A percentile compares a stretch with the other conserved stretches of the same genome.
Evolutionary conservation across 2,888 invertebrate genomes (phyloP).

Genomic region (Sepiola atlantica): DNA sequence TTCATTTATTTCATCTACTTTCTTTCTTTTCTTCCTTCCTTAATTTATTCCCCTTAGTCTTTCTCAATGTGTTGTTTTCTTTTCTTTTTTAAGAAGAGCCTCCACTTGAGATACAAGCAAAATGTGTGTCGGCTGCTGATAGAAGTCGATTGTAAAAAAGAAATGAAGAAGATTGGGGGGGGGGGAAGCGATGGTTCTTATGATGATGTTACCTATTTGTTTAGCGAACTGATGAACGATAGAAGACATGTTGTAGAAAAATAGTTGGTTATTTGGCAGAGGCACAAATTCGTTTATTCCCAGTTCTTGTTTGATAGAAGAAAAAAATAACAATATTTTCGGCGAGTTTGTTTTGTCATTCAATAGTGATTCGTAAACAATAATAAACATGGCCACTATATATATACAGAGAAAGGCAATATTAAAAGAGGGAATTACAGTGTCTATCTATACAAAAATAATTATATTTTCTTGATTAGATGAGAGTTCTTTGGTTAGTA

Average conservation of each 20-base stretch:
- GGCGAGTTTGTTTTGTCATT: not conserved
- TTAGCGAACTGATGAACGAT: not conserved
- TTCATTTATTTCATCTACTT: no score
- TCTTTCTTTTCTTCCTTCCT: no score
- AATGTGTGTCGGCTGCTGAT: not conserved
- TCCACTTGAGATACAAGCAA: not conserved
- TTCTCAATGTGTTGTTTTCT: not conserved
- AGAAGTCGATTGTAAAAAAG: not conserved
- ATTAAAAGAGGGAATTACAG: no score
- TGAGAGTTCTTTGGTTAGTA: no score
- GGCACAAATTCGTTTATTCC: not conserved
- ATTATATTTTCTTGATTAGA: no score
- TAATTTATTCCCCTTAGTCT: no score
- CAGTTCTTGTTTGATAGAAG: not conserved
- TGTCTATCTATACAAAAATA: no score
- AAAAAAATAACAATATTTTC: not conserved
- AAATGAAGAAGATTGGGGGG: not conserved
- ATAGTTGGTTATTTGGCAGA: not conserved
- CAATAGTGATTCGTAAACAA: not conserved
- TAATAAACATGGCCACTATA: no score
- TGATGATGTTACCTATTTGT: slow-evolving; percentile 16
- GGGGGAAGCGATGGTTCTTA: no score
- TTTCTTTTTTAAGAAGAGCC: not conserved
- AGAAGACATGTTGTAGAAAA: not conserved
- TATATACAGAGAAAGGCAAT: no score